Evolutionary conservation across 2,113 vertebrate genomes (phyloP).

Genomic region (Origma solitaria): DNA sequence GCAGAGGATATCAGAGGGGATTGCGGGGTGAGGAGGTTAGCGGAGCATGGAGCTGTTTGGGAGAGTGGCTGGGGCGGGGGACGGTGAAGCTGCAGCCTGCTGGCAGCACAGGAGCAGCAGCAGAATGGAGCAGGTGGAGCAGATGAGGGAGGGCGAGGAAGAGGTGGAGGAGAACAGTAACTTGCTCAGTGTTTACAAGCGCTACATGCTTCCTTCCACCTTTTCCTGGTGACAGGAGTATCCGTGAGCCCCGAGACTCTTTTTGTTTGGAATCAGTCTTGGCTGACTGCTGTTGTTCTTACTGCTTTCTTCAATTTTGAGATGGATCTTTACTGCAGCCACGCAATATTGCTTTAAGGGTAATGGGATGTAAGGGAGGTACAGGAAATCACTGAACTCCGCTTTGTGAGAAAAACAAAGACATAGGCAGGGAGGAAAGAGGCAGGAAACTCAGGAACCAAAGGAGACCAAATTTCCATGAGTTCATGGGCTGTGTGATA

Average conservation of each 20-base stretch:
- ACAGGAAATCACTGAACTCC: conserved; percentile 53
- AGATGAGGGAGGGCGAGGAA: background rate
- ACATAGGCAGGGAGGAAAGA: conserved; percentile 15
- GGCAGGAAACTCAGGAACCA: conserved; percentile 30
- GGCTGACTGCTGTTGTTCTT: background rate
- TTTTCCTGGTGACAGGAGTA: background rate
- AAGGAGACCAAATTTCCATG: background rate
- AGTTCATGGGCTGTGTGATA: background rate
- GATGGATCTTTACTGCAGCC: background rate
- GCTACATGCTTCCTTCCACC: background rate
- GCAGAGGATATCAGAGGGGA: background rate
- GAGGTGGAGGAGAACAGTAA: background rate
- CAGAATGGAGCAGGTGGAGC: background rate
- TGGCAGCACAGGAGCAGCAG: background rate
- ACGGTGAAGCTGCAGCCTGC: background rate
- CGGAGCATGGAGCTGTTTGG: background rate
- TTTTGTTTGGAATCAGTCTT: background rate
- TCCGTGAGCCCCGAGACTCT: background rate
- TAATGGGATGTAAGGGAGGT: background rate
- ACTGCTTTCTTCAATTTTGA: background rate
- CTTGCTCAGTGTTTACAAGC: background rate
- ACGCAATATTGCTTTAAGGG: conserved; percentile 38
- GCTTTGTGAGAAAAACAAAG: conserved; percentile 64
- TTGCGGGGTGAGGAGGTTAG: background rate
- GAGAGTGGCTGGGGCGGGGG: background rate